Evolutionary conservation across 1,140 invertebrate genomes (phyloP), one percentile per base, ranked within the genome.

Genomic region (Papilio polyxenes): DNA sequence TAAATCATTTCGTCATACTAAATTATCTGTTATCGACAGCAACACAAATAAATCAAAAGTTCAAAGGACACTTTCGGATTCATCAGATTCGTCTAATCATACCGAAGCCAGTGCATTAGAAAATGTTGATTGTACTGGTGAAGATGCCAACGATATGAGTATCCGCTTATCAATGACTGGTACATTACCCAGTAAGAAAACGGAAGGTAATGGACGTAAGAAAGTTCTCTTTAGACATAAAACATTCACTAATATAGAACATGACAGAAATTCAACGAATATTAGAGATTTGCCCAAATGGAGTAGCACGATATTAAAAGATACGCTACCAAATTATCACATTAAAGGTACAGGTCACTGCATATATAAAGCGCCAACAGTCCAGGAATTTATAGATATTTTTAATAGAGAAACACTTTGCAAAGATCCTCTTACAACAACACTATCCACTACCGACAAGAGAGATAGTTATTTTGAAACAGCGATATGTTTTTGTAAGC

Each of bases 271-370:
- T 83, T 93, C 91, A 13, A 78, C 85, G n/a, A 93, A 88, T 83
- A 56, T 86, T 13, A 89, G 82, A 85, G 89, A 90, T 84, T 85
- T 89, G 40, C 86, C 89, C 3, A 87, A 87, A 78, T 89, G 88
- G 86, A 87, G 91, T 81, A 88, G 89, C 80, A 87, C 89, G n/a
- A 89, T 91, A 85, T 83, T 91, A 75, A 93, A 91, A 81, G 92
- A 93, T 85, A 93, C 92, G 10, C 84, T 93, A 77, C 87, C 90
- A 75, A 83, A 91, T 59, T 95, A 95, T 87, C 94, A 95, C 82
- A 92, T 94, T 80, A 88, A 92, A 85, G 94, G 94, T 48, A 94
- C 93, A 8, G 92, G 91, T 37, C 93, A 95, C 85, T 95, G 94
- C 85, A 92, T 95, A 76, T 93, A 95, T 80, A 90, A 94, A 75